Evolutionary conservation across 2,113 vertebrate genomes (phyloP).

Genomic region (Caloenas nicobarica): DNA sequence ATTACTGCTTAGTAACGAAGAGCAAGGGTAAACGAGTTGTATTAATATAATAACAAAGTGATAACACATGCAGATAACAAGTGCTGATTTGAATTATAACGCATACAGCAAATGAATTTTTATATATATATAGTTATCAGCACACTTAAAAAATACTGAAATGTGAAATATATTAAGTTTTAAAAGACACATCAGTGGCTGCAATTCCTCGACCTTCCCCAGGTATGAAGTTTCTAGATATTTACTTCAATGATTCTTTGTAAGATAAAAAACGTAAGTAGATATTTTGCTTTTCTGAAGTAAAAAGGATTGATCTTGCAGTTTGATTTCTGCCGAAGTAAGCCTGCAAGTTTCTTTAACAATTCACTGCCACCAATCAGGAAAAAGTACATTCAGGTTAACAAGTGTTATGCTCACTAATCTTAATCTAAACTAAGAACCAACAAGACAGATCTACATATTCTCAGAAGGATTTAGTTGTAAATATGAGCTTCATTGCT

Average conservation of each 20-base stretch:
- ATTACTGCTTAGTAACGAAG: background rate
- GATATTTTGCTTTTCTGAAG: background rate
- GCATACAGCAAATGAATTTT: background rate
- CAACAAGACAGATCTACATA: background rate
- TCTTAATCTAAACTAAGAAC: background rate
- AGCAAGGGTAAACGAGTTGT: background rate
- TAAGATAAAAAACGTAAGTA: background rate
- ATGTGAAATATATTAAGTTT: background rate
- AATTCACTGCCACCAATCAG: background rate
- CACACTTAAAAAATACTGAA: background rate
- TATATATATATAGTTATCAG: background rate
- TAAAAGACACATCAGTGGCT: background rate
- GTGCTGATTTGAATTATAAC: background rate
- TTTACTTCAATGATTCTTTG: background rate
- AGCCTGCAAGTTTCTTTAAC: background rate
- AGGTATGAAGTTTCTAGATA: background rate
- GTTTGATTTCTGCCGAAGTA: background rate
- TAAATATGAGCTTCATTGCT: background rate
- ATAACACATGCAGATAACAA: background rate
- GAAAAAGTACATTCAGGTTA: background rate
- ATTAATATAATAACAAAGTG: background rate
- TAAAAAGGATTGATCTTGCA: background rate
- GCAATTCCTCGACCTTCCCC: background rate
- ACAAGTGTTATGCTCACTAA: background rate
- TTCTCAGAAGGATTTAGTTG: background rate